Conservation (phyloP, 2,113 vertebrate genomes). For the Glareola pratincola region DNA sequence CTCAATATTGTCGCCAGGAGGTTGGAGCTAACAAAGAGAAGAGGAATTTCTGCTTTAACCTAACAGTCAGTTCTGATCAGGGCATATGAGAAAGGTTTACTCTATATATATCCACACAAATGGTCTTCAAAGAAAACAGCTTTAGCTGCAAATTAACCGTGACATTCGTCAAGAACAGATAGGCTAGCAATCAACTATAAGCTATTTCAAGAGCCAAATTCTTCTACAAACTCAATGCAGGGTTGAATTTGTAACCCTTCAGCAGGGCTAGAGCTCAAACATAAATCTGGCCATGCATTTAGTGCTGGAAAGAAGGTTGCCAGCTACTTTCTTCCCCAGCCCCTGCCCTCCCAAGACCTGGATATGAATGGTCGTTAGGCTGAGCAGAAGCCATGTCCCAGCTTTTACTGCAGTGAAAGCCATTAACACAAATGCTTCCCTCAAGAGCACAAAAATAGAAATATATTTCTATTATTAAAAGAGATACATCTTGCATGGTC, state of each 20-base stretch:
- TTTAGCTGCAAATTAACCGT: background rate
- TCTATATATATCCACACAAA: background rate
- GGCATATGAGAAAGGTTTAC: background rate
- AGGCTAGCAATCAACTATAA: background rate
- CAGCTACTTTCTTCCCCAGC: background rate
- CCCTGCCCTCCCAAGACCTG: background rate
- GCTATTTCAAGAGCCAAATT: background rate
- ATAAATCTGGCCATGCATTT: fast-evolving
- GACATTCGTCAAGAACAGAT: background rate
- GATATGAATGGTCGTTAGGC: background rate
- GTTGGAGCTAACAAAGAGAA: background rate
- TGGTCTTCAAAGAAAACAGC: background rate
- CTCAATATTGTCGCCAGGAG: background rate
- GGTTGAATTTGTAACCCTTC: background rate
- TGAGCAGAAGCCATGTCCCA: background rate
- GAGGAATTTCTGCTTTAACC: background rate
- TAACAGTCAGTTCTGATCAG: background rate
- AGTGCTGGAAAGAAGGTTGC: background rate
- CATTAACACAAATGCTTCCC: background rate
- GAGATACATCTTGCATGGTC: background rate
- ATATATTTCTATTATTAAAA: background rate
- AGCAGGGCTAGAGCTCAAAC: background rate
- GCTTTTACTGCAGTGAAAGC: background rate
- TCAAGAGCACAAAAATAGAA: background rate
- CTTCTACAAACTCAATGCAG: background rate